phyloP scores from a whole-genome alignment of 2,888 invertebrate species.

The Hesperia comma region DNA sequence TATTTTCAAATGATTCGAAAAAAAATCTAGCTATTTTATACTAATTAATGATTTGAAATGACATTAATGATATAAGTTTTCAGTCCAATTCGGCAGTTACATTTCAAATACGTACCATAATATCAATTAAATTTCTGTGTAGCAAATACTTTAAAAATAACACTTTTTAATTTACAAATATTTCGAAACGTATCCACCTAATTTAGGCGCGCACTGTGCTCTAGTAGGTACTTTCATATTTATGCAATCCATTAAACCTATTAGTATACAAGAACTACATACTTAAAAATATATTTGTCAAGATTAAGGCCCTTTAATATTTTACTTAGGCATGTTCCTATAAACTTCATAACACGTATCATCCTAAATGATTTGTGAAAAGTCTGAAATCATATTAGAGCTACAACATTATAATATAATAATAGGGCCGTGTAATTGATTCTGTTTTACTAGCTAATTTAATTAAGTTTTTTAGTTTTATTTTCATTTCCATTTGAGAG shows the following conservation, averaged over 20 bases:
- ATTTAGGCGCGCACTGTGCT: too few relatives aligned
- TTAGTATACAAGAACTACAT: too few relatives aligned
- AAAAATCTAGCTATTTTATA: conserved; percentile 11
- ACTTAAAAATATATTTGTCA: too few relatives aligned
- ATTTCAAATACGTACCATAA: conserved; percentile 15
- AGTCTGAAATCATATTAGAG: neutral
- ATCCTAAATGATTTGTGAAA: neutral
- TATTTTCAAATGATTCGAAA: conserved; percentile 5
- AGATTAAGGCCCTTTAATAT: neutral
- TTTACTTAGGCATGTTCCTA: neutral
- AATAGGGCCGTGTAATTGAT: neutral
- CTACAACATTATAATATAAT: neutral
- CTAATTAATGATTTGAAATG: conserved; percentile 17
- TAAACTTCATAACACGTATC: neutral
- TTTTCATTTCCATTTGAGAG: conserved; percentile 5
- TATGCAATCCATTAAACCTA: too few relatives aligned
- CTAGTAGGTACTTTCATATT: too few relatives aligned
- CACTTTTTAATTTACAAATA: too few relatives aligned
- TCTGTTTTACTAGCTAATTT: neutral
- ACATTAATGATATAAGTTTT: conserved; percentile 34
- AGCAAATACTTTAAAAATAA: too few relatives aligned
- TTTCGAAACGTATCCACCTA: too few relatives aligned
- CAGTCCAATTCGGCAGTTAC: conserved; percentile 61
- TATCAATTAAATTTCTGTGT: too few relatives aligned
- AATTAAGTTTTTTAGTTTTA: conserved; percentile 10